Base-by-base conservation (phyloP, 2,888 invertebrate species). In the Acheta domesticus region DNA sequence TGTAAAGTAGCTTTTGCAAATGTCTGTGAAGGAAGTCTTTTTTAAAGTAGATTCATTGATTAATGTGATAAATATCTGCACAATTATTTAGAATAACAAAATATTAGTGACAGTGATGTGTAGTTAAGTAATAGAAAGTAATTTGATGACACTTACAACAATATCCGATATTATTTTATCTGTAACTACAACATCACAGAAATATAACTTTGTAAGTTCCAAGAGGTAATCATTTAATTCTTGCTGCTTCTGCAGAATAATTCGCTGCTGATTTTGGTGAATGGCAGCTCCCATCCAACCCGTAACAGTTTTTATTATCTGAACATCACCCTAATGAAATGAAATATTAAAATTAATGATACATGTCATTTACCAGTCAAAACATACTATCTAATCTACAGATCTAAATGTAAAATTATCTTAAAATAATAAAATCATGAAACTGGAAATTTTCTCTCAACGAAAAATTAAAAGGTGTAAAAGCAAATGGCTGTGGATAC, bases 141-240 rank as follows among this genome's bases (percentile, higher is more conserved):
- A 12, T 16, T 14, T 62, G 62, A 62, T 62, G 62, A 19, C 14
- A 62, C 62, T 62, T 62, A 62, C 62, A 85, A 91, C 87, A 87
- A 91, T 89, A 84, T 91, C 91, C 50, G 89, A 89, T 2, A 91
- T 88, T 88, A 91, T 88, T 48, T 89, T 90, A 80, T 91, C 91
- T 21, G 90, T 86, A 11, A 79, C 62, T 19, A 81, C 78, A 75
- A 78, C n/a, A 49, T 81, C 81, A n/a, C 80, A n/a, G 50, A 80
- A 81, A 75, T 80, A 81, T 77, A 85, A 86, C 82, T 86, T 85
- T 19, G 86, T 86, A 77, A 88, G 82, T 79, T 86, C 85, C 49
- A 88, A 82, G 1, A 88, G 83, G 80, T 86, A 87, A 78, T 87
- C 86, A 82, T 87, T 87, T 48, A 88, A 81, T 83, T 87, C 85